Base-by-base conservation (phyloP, 2,113 vertebrate species). In the Columba livia region DNA sequence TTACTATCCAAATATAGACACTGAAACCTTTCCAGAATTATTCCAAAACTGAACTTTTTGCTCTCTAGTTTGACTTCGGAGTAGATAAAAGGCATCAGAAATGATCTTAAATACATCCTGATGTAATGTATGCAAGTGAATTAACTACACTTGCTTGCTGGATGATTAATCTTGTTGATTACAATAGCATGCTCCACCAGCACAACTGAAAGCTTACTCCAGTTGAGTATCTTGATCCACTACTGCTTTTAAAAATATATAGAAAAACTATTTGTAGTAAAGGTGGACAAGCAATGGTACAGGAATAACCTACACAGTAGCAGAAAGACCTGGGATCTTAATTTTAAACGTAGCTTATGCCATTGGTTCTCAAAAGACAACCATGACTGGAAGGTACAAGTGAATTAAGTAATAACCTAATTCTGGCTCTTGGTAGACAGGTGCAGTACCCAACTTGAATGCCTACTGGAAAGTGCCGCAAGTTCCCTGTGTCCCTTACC, bases 31-130 rank as follows among this genome's bases (percentile, higher is more conserved):
- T 78, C 28, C 50, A 87, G 11, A 89, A 51, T 58, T 25, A 77
- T 77, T 92, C 36, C 50, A 85, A 88, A 94, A 88, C 10, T 36
- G 19, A 85, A 54, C 15, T 44, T 80, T 77, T 56, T 50, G 11
- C 51, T 84, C 29, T 79, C 50, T 18, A 32, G 42, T 67, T 88
- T 94, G 38, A 91, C 17, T 75, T 87, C 56, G 85, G 62, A 81
- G 29, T 3, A 93, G 58, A 88, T n/a, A 85, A 91, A 85, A 94
- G 51, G 50, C 47, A 66, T 79, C 74, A 79, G 6, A 79, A 54
- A 65, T 42, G 5, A 81, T 58, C 44, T 50, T 77, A 69, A 82
- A 89, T 29, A 28, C 29, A 82, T 85, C 47, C 34, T 89, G 73
- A 82, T 6, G 2, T 70, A 54, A 83, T 8, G 2, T 36, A 58